Base-by-base conservation (phyloP, 2,797 vertebrate species). In the Hippoglossus hippoglossus region DNA sequence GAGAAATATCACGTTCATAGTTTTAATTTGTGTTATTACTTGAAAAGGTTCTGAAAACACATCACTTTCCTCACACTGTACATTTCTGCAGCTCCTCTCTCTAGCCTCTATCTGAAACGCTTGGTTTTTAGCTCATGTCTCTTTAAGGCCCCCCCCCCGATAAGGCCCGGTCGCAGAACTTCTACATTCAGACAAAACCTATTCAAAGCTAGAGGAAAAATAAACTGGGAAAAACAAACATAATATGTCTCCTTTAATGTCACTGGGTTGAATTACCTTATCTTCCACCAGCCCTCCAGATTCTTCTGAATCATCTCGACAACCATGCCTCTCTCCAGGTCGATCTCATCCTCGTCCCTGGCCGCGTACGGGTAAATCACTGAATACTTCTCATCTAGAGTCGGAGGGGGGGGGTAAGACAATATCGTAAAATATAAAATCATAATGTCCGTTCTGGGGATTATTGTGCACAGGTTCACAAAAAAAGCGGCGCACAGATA, bases 211-310 rank as follows among this genome's bases (percentile, higher is more conserved):
- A 31, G 28, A 31, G 28, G 13, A 12, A 41, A 41, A 39, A 39
- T 13, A 39, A 39, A 10, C 9, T 41, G 11, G 11, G 39, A 41
- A 10, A 41, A 15, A 13, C 10, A 41, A 16, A 4, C 10, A 13
- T 12, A 41, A 41, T 31, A 15, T 41, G 5, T 12, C 39, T 7
- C 21, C 4, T 52, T 25, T 22, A 6, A 24, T 25, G 24, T 53
- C 1, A 46, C 4, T 16, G 15, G 57, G 18, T 19, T 52, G 0
- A 47, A 54, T 69, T 94, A 99, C 98, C 98, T 97, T 93, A 99
- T 99, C 88, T 99, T 99, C 98, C 98, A 99, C 98, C 98, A 99
- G 88, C 98, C 98, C 88, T 99, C 98, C 90, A 99, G 89, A 90
- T 99, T 99, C 91, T 97, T 99, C 95, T 99, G 98, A 78, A 97